A percentile compares a stretch with the other conserved stretches of the same genome.
Conservation (phyloP, 2,113 vertebrate species). For the Eleginops maclovinus region DNA sequence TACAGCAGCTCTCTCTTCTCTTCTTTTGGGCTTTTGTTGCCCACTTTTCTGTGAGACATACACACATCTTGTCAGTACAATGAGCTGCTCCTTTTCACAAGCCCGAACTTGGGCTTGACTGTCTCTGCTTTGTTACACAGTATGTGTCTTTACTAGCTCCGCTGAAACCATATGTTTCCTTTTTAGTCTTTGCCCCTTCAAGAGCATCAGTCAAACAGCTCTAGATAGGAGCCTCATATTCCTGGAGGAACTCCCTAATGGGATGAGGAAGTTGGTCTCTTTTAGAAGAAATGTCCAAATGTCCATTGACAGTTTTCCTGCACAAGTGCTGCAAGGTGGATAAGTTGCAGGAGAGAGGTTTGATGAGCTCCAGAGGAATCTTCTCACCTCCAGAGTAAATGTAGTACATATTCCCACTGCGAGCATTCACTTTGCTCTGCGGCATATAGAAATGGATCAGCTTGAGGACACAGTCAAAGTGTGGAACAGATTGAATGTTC, state of each 20-base stretch:
- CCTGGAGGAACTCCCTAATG: conserved; percentile 93
- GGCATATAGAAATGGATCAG: conserved; percentile 96
- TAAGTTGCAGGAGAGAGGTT: conserved; percentile 89
- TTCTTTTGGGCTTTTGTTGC: not conserved
- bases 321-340: conserved; percentile 95
- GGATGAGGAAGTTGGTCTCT: conserved; percentile 90
- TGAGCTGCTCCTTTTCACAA: conserved; percentile 30
- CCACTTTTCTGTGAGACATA: not conserved
- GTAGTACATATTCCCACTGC: conserved; percentile 86
- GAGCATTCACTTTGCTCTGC: conserved; percentile 69
- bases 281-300: conserved; percentile 89
- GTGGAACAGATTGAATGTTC: conserved; percentile 89
- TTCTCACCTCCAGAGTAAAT: conserved; percentile 92
- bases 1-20: conserved; percentile 20
- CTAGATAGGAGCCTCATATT: conserved; percentile 94
- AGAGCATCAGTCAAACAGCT: conserved; percentile 34
- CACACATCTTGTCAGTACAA: conserved; percentile 15
- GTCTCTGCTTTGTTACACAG: conserved; percentile 16
- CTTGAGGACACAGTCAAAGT: conserved; percentile 96
- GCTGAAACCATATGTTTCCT: conserved; percentile 14
- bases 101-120: conserved; percentile 12
- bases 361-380: conserved; percentile 91
- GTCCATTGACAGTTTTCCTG: conserved; percentile 95
- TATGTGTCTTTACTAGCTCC: not conserved
- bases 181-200: conserved; percentile 39